Percentiles rank a stretch among this genome's conserved stretches.
phyloP scores from a whole-genome alignment of 2,888 invertebrate species.

The Urechis unicinctus region DNA sequence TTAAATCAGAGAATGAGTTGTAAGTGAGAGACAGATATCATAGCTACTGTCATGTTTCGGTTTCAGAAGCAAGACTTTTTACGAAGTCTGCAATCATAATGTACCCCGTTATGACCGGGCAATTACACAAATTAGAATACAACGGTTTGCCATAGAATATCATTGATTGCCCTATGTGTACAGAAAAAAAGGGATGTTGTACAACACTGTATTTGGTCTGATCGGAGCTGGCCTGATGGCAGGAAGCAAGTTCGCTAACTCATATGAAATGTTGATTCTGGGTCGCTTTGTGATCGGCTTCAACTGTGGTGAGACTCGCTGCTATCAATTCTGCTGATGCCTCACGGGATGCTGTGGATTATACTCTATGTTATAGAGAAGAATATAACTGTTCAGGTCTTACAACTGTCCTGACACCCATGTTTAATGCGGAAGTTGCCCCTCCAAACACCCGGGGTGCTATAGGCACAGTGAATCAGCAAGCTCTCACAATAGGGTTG shows the following conservation, averaged over 20 bases:
- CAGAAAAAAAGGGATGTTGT: slow-evolving; percentile 85
- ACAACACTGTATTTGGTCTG: slow-evolving; percentile 90
- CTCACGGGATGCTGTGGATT: background rate
- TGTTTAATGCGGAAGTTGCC: slow-evolving; percentile 98
- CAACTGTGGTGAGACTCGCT: slow-evolving; percentile 72
- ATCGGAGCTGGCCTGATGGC: slow-evolving; percentile 92
- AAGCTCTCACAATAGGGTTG: slow-evolving; percentile 91
- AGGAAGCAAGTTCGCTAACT: slow-evolving; percentile 83
- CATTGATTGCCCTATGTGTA: too few species aligned
- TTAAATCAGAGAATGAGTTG: too few species aligned
- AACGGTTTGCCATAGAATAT: too few species aligned
- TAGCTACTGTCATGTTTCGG: too few species aligned
- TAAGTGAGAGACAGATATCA: too few species aligned
- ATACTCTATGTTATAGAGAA: background rate
- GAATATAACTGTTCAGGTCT: too few species aligned
- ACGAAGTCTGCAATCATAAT: too few species aligned
- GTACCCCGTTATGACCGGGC: too few species aligned
- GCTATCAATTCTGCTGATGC: too few species aligned
- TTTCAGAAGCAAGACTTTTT: too few species aligned
- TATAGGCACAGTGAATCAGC: slow-evolving; percentile 79
- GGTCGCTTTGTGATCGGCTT: slow-evolving; percentile 97
- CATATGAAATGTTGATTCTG: slow-evolving; percentile 93
- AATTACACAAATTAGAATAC: too few species aligned
- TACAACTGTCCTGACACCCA: slow-evolving; percentile 94
- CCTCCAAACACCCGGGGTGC: slow-evolving; percentile 87